A percentile compares a stretch with the other conserved stretches of the same genome.
These are phyloP conservation scores for Panthera leo DNA, from an alignment of 2,113 vertebrate genomes.

Conservation along the genomic window DNA sequence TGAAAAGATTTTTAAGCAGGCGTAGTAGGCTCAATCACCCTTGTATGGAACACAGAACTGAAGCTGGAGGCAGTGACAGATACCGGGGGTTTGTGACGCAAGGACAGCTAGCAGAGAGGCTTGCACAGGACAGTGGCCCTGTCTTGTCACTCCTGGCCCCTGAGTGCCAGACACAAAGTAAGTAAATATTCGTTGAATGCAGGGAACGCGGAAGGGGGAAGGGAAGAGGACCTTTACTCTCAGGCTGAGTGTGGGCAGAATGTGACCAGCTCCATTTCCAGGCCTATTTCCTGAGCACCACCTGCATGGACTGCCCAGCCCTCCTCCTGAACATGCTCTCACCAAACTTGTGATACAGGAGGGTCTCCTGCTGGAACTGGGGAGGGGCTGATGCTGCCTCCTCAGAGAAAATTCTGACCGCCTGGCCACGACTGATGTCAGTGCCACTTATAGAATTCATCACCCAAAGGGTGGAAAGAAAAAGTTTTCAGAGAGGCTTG, in stretches of 20 bases:
- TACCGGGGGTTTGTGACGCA: neutral
- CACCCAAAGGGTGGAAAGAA: neutral
- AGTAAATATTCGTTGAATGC: neutral
- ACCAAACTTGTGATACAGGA: neutral
- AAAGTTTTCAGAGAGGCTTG: neutral
- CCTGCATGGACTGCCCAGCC: neutral
- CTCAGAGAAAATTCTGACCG: neutral
- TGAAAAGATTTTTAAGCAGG: neutral
- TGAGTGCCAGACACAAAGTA: neutral
- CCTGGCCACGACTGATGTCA: neutral
- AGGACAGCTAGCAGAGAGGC: neutral
- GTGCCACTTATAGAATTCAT: neutral
- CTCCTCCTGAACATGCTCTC: neutral
- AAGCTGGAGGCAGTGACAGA: neutral
- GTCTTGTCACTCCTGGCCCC: neutral
- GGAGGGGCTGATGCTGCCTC: neutral
- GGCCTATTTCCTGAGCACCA: neutral
- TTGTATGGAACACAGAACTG: neutral
- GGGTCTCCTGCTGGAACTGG: neutral
- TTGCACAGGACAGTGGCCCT: fast-evolving
- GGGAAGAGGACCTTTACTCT: neutral
- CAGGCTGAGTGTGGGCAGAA: neutral
- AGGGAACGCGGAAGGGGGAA: neutral
- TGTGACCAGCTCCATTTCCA: no score
- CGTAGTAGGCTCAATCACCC: neutral